Evolutionary conservation across 2,113 vertebrate species (phyloP).

Genomic region (Bufo gargarizans): DNA sequence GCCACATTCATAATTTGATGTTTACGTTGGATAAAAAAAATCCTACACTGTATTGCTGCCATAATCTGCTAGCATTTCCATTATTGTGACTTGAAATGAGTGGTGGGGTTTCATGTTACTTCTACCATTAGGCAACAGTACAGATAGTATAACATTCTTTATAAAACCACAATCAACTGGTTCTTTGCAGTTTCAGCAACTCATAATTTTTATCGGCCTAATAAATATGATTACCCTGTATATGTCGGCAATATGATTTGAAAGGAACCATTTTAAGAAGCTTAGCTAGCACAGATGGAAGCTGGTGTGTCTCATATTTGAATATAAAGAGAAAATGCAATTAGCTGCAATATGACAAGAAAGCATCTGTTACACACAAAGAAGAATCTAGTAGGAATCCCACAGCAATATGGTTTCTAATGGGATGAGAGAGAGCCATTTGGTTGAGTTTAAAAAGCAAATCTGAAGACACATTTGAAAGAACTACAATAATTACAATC

Average conservation of each 20-base stretch:
- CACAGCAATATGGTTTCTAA: slow-evolving; percentile 45
- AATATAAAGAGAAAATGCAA: slow-evolving; percentile 44
- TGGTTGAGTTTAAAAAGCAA: slow-evolving; percentile 25
- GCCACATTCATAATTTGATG: background rate
- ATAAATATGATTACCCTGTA: slow-evolving; percentile 14
- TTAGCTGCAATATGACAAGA: slow-evolving; percentile 53
- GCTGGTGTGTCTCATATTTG: slow-evolving; percentile 37
- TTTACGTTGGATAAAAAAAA: background rate
- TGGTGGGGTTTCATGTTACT: background rate
- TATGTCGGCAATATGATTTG: slow-evolving; percentile 25
- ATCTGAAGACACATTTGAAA: slow-evolving; percentile 19
- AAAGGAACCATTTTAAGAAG: slow-evolving; percentile 38
- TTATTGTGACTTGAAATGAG: background rate
- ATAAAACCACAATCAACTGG: background rate
- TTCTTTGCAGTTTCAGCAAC: background rate
- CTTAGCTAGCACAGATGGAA: slow-evolving; percentile 48
- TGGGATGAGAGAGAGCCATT: slow-evolving; percentile 47
- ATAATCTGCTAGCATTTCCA: background rate
- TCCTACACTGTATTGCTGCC: background rate
- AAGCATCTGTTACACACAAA: slow-evolving; percentile 53
- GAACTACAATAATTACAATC: slow-evolving; percentile 25
- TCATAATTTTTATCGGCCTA: slow-evolving; percentile 6
- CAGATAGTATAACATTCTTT: background rate
- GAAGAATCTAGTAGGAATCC: slow-evolving; percentile 28
- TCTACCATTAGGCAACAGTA: background rate